Evolutionary conservation across 2,888 invertebrate species (phyloP).

Genomic region (Xiphydria camelus): DNA sequence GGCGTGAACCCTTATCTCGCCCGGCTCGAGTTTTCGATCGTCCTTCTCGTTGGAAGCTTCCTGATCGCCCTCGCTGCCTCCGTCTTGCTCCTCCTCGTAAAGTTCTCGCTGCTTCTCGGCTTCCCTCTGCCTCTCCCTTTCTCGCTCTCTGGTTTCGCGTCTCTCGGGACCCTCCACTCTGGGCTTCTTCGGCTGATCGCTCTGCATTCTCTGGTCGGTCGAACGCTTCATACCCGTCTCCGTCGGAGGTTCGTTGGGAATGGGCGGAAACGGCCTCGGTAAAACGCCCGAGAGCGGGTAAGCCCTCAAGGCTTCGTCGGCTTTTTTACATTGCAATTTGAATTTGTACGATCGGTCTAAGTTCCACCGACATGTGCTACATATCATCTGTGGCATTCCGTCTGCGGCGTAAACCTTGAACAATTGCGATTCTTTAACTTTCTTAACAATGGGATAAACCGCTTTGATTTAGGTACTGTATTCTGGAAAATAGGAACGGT

Average conservation of each 20-base stretch:
- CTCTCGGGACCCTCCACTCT: slow-evolving; percentile 46
- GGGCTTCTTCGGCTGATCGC: slow-evolving; percentile 39
- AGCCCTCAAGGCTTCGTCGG: slow-evolving; percentile 72
- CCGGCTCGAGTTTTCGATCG: slow-evolving; percentile 53
- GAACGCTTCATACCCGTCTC: slow-evolving; percentile 43
- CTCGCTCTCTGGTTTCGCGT: slow-evolving; percentile 36
- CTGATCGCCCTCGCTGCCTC: slow-evolving; percentile 42
- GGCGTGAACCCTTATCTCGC: slow-evolving; percentile 66
- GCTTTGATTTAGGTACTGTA: no score
- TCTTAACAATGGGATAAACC: no score
- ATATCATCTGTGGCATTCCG: slow-evolving; percentile 76
- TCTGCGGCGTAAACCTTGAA: slow-evolving; percentile 60
- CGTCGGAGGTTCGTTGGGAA: slow-evolving; percentile 43
- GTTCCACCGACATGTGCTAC: slow-evolving; percentile 69
- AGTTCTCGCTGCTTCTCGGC: slow-evolving; percentile 42
- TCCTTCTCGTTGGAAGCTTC: slow-evolving; percentile 38
- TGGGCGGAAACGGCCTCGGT: slow-evolving; percentile 61
- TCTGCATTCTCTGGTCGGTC: slow-evolving; percentile 37
- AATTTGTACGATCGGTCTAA: slow-evolving; percentile 74
- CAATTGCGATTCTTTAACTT: no score
- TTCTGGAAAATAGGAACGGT: no score
- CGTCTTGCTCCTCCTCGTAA: slow-evolving; percentile 51
- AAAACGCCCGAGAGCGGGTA: slow-evolving; percentile 69
- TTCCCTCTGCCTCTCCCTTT: slow-evolving; percentile 37
- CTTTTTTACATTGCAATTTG: slow-evolving; percentile 75